Conservation (phyloP, 2,888 invertebrate species). For the Andricus curvator region DNA sequence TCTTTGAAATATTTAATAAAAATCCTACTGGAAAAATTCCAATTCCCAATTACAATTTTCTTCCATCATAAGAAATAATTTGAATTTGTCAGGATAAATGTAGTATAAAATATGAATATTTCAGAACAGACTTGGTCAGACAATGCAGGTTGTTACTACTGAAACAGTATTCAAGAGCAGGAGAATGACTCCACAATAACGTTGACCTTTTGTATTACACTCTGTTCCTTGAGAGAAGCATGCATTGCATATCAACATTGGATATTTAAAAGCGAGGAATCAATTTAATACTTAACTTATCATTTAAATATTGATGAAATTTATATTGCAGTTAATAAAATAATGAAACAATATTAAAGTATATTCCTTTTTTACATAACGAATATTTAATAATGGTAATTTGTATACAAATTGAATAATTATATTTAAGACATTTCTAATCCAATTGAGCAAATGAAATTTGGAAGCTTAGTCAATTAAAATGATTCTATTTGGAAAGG, state of each 20-base stretch:
- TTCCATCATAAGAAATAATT: not conserved
- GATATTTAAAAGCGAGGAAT: not conserved
- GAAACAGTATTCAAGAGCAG: constrained; percentile 35
- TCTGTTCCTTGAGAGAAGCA: constrained; percentile 12
- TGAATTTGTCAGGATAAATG: constrained; percentile 4
- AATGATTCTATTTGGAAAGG: too few relatives aligned
- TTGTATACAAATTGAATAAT: not conserved
- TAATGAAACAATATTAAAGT: too few relatives aligned
- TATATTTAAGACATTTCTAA: not conserved
- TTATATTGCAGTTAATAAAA: too few relatives aligned
- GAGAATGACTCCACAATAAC: constrained; percentile 29
- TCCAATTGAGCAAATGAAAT: not conserved
- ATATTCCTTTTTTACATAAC: too few relatives aligned
- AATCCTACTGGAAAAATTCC: not conserved
- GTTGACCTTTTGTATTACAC: constrained; percentile 30
- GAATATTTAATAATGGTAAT: too few relatives aligned
- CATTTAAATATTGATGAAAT: not conserved
- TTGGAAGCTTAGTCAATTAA: not conserved
- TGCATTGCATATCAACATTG: not conserved
- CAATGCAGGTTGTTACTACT: constrained; percentile 34
- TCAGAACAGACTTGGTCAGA: constrained; percentile 14
- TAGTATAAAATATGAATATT: constrained; percentile 21
- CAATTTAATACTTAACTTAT: not conserved
- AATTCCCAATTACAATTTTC: not conserved
- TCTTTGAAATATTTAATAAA: not conserved